These are phyloP conservation scores for Caenorhabditis wallacei DNA, from an alignment of 2,888 invertebrate genomes.

Conservation along the genomic window DNA sequence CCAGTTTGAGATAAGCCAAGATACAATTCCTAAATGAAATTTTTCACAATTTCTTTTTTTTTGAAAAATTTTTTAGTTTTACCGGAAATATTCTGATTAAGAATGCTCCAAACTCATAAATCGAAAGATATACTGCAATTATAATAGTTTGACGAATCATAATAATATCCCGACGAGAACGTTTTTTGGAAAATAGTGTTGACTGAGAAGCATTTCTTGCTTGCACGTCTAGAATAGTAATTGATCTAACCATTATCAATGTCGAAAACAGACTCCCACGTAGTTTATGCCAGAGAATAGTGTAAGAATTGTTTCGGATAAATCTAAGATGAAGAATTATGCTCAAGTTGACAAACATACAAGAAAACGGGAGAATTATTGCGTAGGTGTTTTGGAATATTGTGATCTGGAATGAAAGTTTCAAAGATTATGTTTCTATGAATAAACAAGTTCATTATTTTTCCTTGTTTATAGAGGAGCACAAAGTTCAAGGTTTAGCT, in stretches of 20 bases:
- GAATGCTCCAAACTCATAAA: conserved; percentile 10
- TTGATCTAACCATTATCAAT: not conserved
- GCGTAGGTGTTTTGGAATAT: conserved; percentile 22
- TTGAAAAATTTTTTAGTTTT: not conserved
- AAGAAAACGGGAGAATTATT: conserved; percentile 14
- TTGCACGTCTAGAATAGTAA: conserved; percentile 8
- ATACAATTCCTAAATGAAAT: not conserved
- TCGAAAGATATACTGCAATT: conserved; percentile 1
- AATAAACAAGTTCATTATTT: too few relatives aligned
- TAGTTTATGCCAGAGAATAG: not conserved
- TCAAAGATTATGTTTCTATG: not conserved
- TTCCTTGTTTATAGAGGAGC: too few relatives aligned
- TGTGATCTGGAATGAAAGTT: conserved; percentile 19
- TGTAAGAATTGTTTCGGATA: conserved; percentile 11
- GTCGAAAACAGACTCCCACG: conserved; percentile 1
- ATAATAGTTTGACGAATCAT: not conserved
- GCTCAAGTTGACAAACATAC: conserved; percentile 19
- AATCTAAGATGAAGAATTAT: conserved; percentile 22
- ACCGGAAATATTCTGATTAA: not conserved
- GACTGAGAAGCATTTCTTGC: conserved; percentile 5
- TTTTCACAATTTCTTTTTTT: too few relatives aligned
- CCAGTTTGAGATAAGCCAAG: not conserved
- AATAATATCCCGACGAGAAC: not conserved
- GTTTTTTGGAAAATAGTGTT: not conserved
- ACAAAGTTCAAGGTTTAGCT: too few relatives aligned